Evolutionary conservation across 1,140 invertebrate species (phyloP).

Genomic region (Megalopta genalis): DNA sequence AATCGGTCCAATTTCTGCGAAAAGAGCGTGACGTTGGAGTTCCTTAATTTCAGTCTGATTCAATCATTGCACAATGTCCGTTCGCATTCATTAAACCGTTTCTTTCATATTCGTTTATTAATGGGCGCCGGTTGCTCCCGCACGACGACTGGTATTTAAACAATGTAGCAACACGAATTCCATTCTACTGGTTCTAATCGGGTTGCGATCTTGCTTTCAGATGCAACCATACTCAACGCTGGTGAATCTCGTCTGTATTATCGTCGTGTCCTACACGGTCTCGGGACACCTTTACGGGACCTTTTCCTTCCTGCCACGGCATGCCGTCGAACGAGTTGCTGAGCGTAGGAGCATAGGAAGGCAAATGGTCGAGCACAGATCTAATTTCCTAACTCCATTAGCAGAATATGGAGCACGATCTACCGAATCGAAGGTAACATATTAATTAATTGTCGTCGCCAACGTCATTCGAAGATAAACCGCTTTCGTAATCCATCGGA

Average conservation of each 20-base stretch:
- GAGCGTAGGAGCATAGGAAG: constrained; percentile 29
- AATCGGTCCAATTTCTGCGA: constrained; percentile 39
- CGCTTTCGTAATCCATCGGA: no score
- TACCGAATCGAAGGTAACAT: constrained; percentile 17
- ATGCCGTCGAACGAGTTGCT: constrained; percentile 32
- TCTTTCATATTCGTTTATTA: constrained; percentile 14
- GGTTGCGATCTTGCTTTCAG: neutral
- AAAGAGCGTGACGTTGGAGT: constrained; percentile 33
- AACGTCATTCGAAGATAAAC: no score
- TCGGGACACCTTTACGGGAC: constrained; percentile 18
- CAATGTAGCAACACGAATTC: neutral
- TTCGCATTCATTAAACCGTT: constrained; percentile 17
- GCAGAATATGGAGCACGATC: constrained; percentile 9
- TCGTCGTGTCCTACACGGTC: constrained; percentile 24
- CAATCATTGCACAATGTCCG: constrained; percentile 44
- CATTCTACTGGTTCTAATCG: neutral
- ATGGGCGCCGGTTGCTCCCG: constrained; percentile 1
- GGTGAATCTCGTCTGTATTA: constrained; percentile 23
- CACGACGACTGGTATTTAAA: neutral
- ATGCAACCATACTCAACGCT: constrained; percentile 34
- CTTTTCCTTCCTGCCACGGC: constrained; percentile 33
- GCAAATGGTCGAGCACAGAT: constrained; percentile 19
- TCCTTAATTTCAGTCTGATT: constrained; percentile 19
- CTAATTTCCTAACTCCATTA: constrained; percentile 25
- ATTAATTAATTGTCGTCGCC: neutral